phyloP scores from a whole-genome alignment of 1,140 invertebrate species.

The Magallana ariakensis region DNA sequence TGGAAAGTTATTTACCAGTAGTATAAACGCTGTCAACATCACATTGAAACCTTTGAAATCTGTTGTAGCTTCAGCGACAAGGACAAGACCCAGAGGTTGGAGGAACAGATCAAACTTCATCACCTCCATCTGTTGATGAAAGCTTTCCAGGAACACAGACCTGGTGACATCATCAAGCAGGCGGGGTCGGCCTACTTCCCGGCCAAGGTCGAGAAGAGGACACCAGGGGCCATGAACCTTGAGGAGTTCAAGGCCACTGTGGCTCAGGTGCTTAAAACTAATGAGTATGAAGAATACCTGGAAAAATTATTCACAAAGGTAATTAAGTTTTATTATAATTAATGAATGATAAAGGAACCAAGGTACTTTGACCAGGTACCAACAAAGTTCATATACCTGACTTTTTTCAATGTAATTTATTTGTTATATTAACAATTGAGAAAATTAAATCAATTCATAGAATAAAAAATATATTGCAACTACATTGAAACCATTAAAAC shows the following conservation, averaged over 20 bases:
- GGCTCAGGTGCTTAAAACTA: constrained; percentile 72
- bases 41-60: too few species aligned
- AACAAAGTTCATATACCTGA: background rate
- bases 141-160: constrained; percentile 73
- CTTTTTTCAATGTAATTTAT: background rate
- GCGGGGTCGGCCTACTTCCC: constrained; percentile 68
- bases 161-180: constrained; percentile 69
- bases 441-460: background rate
- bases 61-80: constrained; percentile 74
- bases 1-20: too few species aligned
- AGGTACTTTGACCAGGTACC: too few species aligned
- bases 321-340: too few species aligned
- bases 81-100: constrained; percentile 71
- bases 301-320: constrained; percentile 78
- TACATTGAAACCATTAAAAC: too few species aligned
- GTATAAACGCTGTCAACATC: too few species aligned
- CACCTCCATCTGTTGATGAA: constrained; percentile 77
- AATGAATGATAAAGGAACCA: too few species aligned
- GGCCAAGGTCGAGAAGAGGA: constrained; percentile 66
- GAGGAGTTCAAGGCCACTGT: constrained; percentile 76
- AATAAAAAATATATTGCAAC: too few species aligned
- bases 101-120: constrained; percentile 77
- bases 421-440: background rate
- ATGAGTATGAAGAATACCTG: constrained; percentile 77
- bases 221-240: constrained; percentile 75